Conservation (phyloP, 2,888 invertebrate species). For the Petrolisthes cinctipes region DNA sequence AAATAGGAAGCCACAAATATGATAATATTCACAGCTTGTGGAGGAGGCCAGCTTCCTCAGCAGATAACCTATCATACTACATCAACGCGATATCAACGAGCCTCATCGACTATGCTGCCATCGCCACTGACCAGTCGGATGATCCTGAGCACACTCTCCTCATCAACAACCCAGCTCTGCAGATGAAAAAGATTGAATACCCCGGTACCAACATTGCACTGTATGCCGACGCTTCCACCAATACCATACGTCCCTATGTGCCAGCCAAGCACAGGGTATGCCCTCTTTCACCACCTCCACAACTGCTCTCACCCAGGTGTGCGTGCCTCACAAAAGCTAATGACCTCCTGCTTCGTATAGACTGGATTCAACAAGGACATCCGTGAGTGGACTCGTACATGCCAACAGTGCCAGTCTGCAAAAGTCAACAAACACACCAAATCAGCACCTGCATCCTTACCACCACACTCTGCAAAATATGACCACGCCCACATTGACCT, state of each 20-base stretch:
- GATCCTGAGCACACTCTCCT: background rate
- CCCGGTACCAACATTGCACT: background rate
- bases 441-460: background rate
- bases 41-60: too few relatives aligned
- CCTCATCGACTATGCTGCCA: background rate
- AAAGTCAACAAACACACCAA: background rate
- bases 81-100: background rate
- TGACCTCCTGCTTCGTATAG: background rate
- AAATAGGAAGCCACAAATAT: too few relatives aligned
- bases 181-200: background rate
- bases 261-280: background rate
- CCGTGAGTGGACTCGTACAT: background rate
- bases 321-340: background rate
- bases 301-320: conserved; percentile 16
- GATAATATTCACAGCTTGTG: too few relatives aligned
- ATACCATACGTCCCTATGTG: background rate
- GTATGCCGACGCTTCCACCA: conserved; percentile 6
- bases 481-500: conserved; percentile 5
- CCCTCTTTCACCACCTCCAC: background rate
- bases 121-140: background rate
- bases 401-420: background rate
- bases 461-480: too few relatives aligned
- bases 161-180: background rate
- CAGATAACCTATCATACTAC: background rate
- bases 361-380: conserved; percentile 8